Base-by-base conservation (phyloP, 2,888 invertebrate genomes). In the Argynnis bischoffii region DNA sequence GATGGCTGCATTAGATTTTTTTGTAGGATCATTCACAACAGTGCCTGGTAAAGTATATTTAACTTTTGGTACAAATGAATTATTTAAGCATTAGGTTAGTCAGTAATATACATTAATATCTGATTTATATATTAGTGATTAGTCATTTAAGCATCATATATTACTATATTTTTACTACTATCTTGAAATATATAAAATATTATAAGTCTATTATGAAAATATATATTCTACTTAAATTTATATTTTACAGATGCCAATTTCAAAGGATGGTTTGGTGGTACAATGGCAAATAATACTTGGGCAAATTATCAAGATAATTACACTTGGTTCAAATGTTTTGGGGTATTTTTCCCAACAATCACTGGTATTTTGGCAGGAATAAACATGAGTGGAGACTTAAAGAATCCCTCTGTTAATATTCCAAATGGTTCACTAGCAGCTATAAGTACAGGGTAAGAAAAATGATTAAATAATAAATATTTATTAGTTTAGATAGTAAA, bases 321-420 rank as follows among this genome's bases (percentile, higher is more conserved):
- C 79, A 96, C 95, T 70, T 99, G 99, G 97, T 99, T 99, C 89
- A 97, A 96, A 63, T 98, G 99, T 53, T 98, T 99, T 88, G 99
- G 99, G 46, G 97, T 99, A 2, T 99, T 99, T 89, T 99, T 99
- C 85, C 99, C 99, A 15, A 98, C 99, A 0, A 97, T 99, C 35
- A 99, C 99, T 57, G 99, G 99, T 16, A 97, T 99, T 72, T 92
- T 99, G 75, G 98, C 99, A 6, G 99, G 99, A 47, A 99, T 99
- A 77, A 99, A 99, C 84, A 99, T 99, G 99, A 98, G 98, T 82
- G 99, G 99, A 15, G 99, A 99, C 87, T 94, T 99, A 67, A 95
- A 96, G 76, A 96, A 98, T 76, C 99, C 99, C 1, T 97, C 97
- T 6, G 95, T 95, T 54, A 98, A 98, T 86, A 99, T 99, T 81